Evolutionary conservation across 2,113 vertebrate species (phyloP), one percentile per base, ranked within the genome.

Genomic region (Synodontis membranacea): DNA sequence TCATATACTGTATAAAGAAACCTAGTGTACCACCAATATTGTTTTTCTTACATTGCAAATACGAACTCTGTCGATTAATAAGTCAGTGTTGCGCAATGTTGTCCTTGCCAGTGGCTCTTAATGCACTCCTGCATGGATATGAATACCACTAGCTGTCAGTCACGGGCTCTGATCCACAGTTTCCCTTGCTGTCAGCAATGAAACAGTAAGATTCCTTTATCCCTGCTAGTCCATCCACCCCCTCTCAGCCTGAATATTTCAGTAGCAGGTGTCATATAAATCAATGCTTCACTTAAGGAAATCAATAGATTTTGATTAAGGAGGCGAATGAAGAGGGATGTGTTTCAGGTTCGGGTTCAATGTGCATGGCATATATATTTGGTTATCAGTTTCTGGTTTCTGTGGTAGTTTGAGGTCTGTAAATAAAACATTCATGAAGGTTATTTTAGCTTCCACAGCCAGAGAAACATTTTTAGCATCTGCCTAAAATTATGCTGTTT

Each of bases 301-400:
- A 91, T 91, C 90, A 86, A 91, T 90, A 90, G 87, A 37, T 37
- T 86, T 88, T 91, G 90, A 91, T 91, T 90, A 84, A 88, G 85
- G 72, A 70, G 81, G 84, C 78, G 80, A 88, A 86, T 84, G 14
- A 84, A 86, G 68, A 86, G 46, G n/a, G 37, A 68, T 89, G 79
- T 60, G 31, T 84, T 86, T 86, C 46, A 80, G 70, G 86, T 86
- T 84, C 66, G 50, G 60, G 39, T 64, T 85, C 50, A 82, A 52
- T 86, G 76, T 83, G 82, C 31, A 54, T 42, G 19, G 44, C 85
- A 48, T 50, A 81, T 58, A 42, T 39, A 84, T 60, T 17, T 21
- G n/a, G 8, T 86, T 86, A 64, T 64, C 28, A 21, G 42, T 31
- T n/a, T 64, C 31, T n/a, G 3, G 23, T 25, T 37, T 21, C 28